Base-by-base conservation (phyloP, 2,888 invertebrate genomes). In the Agrotis clavis region DNA sequence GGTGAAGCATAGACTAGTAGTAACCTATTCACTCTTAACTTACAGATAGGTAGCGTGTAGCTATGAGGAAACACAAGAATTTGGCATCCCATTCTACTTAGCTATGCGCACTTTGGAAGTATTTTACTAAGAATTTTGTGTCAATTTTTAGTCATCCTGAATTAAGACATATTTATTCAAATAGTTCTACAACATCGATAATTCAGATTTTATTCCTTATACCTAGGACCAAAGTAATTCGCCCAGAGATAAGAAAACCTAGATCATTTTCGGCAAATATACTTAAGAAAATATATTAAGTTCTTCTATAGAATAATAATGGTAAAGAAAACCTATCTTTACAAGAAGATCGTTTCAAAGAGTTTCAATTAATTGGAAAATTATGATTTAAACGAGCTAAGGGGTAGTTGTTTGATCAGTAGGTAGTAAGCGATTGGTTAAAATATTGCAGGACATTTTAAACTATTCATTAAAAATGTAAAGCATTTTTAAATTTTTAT, bases 261-360 rank as follows among this genome's bases (percentile, higher is more conserved):
- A 30, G n/a, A 35, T n/a, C n/a, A n/a, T 19, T 45, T 47, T 35
- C 47, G n/a, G 21, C 6, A 21, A 71, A 63, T 35, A 71, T 1
- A 21, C 30, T 71, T 35, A 3, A 21, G 6, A 47, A 47, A 61
- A 16, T 62, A 47, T 16, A 6, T 16, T n/a, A 25, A 35, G 48
- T 50, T 63, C 63, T 25, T 18, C 19, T 14, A 25, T 41, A 19
- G 4, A 61, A 56, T 50, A 56, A 63, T 54, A 73, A 25, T 19
- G 4, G 25, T 30, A n/a, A 54, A 64, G 25, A 48, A 47, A 54
- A 25, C 30, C 48, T 56, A 30, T 35, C 18, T 14, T 18, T 53
- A 30, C 50, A 47, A 53, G 19, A 9, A 45, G 5, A 14, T 53
- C 16, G 11, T 54, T 54, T 47, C 18, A 19, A 57, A 57, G 25